A percentile compares a stretch with the other conserved stretches of the same genome.
These are phyloP conservation scores for Aproaerema taeniolella DNA, from an alignment of 2,888 invertebrate genomes.

Conservation along the genomic window DNA sequence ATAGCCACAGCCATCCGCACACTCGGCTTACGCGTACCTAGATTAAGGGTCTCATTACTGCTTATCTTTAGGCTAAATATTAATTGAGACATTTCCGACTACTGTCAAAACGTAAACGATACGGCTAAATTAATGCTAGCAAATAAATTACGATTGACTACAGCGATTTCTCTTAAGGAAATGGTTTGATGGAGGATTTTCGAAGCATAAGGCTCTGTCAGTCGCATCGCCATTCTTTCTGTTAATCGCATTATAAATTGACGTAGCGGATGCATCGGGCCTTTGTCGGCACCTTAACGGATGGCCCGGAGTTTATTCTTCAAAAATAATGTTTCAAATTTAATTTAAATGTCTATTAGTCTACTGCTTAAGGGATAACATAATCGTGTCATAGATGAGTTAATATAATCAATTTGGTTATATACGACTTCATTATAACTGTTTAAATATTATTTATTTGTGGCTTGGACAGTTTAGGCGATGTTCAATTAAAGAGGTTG, in stretches of 20 bases:
- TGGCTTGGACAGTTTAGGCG: too few species aligned
- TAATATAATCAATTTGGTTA: slow-evolving; percentile 26
- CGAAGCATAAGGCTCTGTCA: slow-evolving; percentile 56
- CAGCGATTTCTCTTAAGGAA: slow-evolving; percentile 38
- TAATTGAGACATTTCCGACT: slow-evolving; percentile 72
- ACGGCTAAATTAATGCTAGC: slow-evolving; percentile 45
- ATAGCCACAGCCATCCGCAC: slow-evolving; percentile 46
- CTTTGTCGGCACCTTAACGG: slow-evolving; percentile 66
- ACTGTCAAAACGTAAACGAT: slow-evolving; percentile 47
- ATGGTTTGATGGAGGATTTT: slow-evolving; percentile 42
- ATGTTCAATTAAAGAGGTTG: slow-evolving; percentile 2
- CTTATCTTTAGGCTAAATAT: slow-evolving; percentile 71
- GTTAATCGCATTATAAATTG: slow-evolving; percentile 74
- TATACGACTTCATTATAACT: slow-evolving; percentile 11
- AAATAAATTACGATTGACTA: slow-evolving; percentile 46
- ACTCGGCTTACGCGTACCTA: slow-evolving; percentile 73
- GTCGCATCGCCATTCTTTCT: slow-evolving; percentile 63
- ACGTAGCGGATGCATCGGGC: slow-evolving; percentile 47
- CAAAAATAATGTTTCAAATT: slow-evolving; percentile 55
- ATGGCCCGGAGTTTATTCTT: slow-evolving; percentile 53
- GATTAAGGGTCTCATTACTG: slow-evolving; percentile 64
- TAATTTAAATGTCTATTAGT: slow-evolving; percentile 52
- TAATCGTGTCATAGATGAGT: slow-evolving; percentile 27
- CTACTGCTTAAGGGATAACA: slow-evolving; percentile 37
- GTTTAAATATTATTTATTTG: slow-evolving; percentile 5